A percentile compares a stretch with the other conserved stretches of the same genome.
These are phyloP conservation scores for Trichopria drosophilae DNA, from an alignment of 2,888 invertebrate genomes.

Conservation along the genomic window DNA sequence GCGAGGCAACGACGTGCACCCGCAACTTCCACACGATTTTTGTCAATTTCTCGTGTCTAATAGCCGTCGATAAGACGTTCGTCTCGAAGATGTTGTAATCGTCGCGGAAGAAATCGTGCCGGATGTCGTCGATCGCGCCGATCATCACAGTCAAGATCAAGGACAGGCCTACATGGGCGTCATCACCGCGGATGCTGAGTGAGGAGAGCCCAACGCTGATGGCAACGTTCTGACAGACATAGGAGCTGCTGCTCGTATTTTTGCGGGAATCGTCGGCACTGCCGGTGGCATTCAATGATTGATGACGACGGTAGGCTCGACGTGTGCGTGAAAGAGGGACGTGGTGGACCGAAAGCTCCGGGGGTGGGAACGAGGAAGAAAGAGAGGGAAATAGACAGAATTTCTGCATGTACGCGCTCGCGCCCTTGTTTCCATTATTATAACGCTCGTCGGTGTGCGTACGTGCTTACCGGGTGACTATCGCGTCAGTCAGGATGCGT, in stretches of 20 bases:
- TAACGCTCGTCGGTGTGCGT: slow-evolving; percentile 20
- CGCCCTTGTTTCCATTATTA: slow-evolving; percentile 24
- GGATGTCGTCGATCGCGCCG: not conserved
- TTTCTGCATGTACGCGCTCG: slow-evolving; percentile 16
- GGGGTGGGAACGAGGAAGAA: slow-evolving; percentile 24
- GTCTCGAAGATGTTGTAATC: too few species aligned
- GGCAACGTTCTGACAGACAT: too few species aligned
- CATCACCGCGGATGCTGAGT: too few species aligned
- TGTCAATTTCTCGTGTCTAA: too few species aligned
- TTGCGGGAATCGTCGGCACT: slow-evolving; percentile 53
- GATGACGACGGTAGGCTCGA: slow-evolving; percentile 50
- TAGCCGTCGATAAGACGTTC: too few species aligned
- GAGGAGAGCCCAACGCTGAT: too few species aligned
- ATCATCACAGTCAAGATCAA: too few species aligned
- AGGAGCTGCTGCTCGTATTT: slow-evolving; percentile 46
- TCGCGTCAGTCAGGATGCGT: slow-evolving; percentile 33
- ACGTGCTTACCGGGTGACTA: slow-evolving; percentile 29
- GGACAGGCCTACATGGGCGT: too few species aligned
- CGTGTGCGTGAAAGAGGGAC: slow-evolving; percentile 17
- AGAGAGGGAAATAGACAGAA: slow-evolving; percentile 14
- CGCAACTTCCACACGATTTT: too few species aligned
- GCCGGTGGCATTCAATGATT: slow-evolving; percentile 56
- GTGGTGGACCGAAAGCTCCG: slow-evolving; percentile 27
- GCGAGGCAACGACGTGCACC: slow-evolving; percentile 44
- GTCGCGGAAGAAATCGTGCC: not conserved